Evolutionary conservation across 2,888 invertebrate species (phyloP).

Genomic region (Brenthis hecate): DNA sequence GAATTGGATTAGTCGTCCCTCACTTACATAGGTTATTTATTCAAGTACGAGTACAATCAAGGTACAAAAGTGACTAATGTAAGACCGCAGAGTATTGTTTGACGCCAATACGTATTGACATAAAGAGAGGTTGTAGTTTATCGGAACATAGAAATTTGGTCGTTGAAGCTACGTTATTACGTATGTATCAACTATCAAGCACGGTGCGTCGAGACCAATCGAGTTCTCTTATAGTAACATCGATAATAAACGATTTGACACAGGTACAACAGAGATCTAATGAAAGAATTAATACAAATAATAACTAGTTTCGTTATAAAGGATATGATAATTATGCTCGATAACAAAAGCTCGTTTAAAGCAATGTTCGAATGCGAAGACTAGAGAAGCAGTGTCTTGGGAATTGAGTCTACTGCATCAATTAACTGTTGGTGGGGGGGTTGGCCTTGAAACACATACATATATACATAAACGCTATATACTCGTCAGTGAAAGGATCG

Average conservation of each 20-base stretch:
- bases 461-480: constrained; percentile 54
- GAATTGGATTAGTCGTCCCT: constrained; percentile 78
- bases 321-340: constrained; percentile 81
- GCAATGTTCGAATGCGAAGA: constrained; percentile 77
- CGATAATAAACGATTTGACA: constrained; percentile 68
- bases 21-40: constrained; percentile 75
- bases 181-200: constrained; percentile 64
- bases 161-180: constrained; percentile 69
- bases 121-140: constrained; percentile 58
- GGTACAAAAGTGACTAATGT: constrained; percentile 81
- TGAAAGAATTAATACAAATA: constrained; percentile 80
- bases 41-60: constrained; percentile 75
- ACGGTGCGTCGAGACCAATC: constrained; percentile 65
- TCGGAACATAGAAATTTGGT: constrained; percentile 69
- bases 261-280: constrained; percentile 83
- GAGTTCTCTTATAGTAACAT: constrained; percentile 70
- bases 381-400: constrained; percentile 78
- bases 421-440: constrained; percentile 75
- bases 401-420: constrained; percentile 79
- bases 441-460: constrained; percentile 54
- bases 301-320: constrained; percentile 73
- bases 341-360: constrained; percentile 69
- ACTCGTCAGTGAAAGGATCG: constrained; percentile 53
- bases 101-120: constrained; percentile 51
- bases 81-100: constrained; percentile 78